A percentile compares a stretch with the other conserved stretches of the same genome.
phyloP scores from a whole-genome alignment of 2,888 invertebrate species.

The Julus scanicus region DNA sequence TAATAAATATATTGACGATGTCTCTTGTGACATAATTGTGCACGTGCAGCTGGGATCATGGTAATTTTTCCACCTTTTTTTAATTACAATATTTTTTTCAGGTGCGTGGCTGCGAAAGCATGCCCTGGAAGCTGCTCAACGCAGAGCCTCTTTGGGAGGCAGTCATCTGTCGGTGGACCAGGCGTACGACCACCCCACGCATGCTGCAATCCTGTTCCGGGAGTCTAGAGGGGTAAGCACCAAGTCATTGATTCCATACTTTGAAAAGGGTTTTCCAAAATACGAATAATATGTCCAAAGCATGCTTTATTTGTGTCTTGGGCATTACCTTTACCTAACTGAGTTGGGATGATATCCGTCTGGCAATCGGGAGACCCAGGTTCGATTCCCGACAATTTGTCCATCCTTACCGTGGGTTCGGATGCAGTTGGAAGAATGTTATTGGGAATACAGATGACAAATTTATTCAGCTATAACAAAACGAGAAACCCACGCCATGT shows the following conservation, averaged over 20 bases:
- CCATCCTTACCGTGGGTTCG: no score
- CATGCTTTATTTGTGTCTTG: conserved; percentile 23
- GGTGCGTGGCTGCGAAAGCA: conserved; percentile 72
- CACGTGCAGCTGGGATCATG: no score
- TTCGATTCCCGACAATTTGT: no score
- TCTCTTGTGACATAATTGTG: no score
- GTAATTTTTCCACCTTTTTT: no score
- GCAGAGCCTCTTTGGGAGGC: conserved; percentile 81
- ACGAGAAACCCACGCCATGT: conserved; percentile 69
- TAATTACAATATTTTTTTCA: conserved; percentile 53
- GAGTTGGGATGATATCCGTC: no score
- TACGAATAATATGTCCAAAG: not conserved
- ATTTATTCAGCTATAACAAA: not conserved
- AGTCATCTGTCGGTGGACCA: conserved; percentile 73
- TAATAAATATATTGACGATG: no score
- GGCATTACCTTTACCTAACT: no score
- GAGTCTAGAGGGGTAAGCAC: conserved; percentile 89
- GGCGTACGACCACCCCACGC: conserved; percentile 72
- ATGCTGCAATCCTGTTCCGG: conserved; percentile 89
- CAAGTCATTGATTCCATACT: not conserved
- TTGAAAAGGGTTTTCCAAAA: no score
- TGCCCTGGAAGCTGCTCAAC: conserved; percentile 80
- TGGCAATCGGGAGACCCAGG: no score
- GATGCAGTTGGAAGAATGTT: not conserved
- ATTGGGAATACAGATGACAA: not conserved